Conservation (phyloP, 2,797 vertebrate genomes). For the Hirundo rustica region DNA sequence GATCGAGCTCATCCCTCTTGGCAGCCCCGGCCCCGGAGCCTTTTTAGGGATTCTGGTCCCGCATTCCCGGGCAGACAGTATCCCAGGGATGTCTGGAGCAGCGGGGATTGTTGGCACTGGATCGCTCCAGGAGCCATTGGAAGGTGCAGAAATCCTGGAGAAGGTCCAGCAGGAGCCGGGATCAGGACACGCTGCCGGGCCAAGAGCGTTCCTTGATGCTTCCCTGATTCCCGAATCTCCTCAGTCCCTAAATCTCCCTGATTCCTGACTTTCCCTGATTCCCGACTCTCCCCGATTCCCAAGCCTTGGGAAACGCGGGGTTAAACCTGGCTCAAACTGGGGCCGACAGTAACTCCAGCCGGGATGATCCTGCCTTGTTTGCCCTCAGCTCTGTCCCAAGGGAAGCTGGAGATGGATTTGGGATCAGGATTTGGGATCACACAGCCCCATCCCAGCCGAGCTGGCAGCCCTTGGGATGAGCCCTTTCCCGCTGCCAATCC, state of each 20-base stretch:
- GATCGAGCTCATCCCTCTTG: background rate
- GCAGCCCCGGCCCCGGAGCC: background rate
- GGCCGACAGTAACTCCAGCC: background rate
- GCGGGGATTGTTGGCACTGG: background rate
- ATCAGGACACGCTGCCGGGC: fast-evolving
- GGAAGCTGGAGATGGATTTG: background rate
- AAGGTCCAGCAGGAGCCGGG: background rate
- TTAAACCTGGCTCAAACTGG: background rate
- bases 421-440: background rate
- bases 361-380: background rate
- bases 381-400: background rate
- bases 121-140: background rate
- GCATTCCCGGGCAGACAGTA: background rate
- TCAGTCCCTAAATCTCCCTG: background rate
- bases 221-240: background rate
- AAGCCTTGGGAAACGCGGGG: background rate
- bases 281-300: background rate
- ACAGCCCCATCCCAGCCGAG: background rate
- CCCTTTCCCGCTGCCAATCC: background rate
- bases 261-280: background rate
- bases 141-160: background rate
- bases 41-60: constrained; percentile 16
- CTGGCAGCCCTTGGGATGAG: background rate
- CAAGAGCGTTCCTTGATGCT: fast-evolving
- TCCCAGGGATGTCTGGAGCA: background rate